A percentile compares a stretch with the other conserved stretches of the same genome.
phyloP scores from a whole-genome alignment of 2,797 vertebrate species.

The Arnoldichthys spilopterus region DNA sequence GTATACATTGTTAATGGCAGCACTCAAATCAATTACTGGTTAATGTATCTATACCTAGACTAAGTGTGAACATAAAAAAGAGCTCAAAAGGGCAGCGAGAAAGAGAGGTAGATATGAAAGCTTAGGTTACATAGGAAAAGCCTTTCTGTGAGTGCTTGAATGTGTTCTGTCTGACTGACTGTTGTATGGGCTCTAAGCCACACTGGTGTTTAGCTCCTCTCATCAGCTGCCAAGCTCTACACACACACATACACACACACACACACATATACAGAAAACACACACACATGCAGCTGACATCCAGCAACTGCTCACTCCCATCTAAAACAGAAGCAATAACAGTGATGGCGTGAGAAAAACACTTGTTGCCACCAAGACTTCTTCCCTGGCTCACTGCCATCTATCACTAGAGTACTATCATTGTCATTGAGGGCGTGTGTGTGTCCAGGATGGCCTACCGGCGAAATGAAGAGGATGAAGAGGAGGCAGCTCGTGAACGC shows the following conservation, averaged over 20 bases:
- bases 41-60: neutral
- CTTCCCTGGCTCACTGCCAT: constrained; percentile 21
- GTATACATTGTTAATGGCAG: too few relatives aligned
- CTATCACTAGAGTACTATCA: constrained; percentile 12
- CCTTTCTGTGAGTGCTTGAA: neutral
- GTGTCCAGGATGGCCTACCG: constrained; percentile 82
- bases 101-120: constrained; percentile 24
- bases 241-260: constrained; percentile 4
- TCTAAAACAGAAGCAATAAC: constrained; percentile 42
- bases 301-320: constrained; percentile 42
- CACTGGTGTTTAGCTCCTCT: constrained; percentile 31
- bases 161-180: neutral
- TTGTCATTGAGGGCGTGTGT: constrained; percentile 12
- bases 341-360: constrained; percentile 34
- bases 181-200: constrained; percentile 13
- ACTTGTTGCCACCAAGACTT: constrained; percentile 18
- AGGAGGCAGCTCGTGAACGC: constrained; percentile 93
- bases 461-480: constrained; percentile 91
- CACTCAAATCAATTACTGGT: too few relatives aligned
- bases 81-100: neutral
- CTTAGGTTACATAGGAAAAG: constrained; percentile 17
- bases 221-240: constrained; percentile 30
- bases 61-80: neutral
- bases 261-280: constrained; percentile 14
- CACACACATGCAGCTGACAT: constrained; percentile 39